phyloP scores from a whole-genome alignment of 2,113 vertebrate species.

The Morone chrysops region DNA sequence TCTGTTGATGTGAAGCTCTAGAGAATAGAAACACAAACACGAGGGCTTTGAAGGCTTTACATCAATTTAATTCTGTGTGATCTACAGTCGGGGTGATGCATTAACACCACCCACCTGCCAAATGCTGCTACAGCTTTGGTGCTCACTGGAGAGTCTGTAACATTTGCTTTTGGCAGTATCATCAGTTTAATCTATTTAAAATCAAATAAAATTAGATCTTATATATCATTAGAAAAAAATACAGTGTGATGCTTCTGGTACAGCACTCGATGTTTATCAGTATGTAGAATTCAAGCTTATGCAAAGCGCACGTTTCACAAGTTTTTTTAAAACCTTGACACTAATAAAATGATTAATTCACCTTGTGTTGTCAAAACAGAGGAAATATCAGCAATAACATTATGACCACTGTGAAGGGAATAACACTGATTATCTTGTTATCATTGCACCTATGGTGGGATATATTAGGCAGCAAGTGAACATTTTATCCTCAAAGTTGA shows the following conservation, averaged over 20 bases:
- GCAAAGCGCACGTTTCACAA: no score
- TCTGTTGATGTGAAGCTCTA: not conserved
- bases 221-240: not conserved
- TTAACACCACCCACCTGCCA: slow-evolving; percentile 63
- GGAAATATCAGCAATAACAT: no score
- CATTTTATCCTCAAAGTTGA: no score
- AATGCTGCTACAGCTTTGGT: slow-evolving; percentile 48
- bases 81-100: slow-evolving; percentile 19
- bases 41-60: not conserved
- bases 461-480: no score
- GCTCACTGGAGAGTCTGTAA: slow-evolving; percentile 11
- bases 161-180: not conserved
- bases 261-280: no score
- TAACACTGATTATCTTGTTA: no score
- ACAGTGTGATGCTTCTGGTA: not conserved
- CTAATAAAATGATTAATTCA: no score
- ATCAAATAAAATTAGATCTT: not conserved
- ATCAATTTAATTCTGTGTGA: slow-evolving; percentile 10
- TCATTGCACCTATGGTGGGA: no score
- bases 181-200: not conserved
- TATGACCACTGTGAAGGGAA: no score
- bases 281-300: no score
- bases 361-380: no score
- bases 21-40: slow-evolving; percentile 2
- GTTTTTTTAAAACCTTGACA: no score